Evolutionary conservation across 53 echinoderm and acorn worm species (phyloP).

Genomic region (Paracentrotus lividus): DNA sequence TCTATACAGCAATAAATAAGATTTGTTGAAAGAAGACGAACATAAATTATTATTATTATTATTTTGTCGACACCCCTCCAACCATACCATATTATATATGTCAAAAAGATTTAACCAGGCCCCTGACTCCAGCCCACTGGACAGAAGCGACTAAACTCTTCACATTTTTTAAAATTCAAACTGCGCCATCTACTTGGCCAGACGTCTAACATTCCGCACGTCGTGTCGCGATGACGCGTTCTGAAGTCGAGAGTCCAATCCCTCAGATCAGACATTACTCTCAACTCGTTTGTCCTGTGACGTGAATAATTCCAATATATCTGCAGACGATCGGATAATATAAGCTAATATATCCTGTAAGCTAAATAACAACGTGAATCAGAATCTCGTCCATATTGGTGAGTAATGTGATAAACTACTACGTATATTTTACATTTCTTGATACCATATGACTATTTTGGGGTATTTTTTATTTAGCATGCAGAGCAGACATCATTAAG

Average conservation of each 20-base stretch:
- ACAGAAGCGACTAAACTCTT: not conserved
- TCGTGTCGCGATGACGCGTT: constrained; percentile 17
- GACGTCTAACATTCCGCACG: constrained; percentile 38
- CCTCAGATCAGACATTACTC: not conserved
- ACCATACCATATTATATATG: no score
- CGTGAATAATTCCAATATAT: not conserved
- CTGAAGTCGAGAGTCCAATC: not conserved
- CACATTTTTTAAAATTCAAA: not conserved
- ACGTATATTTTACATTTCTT: not conserved
- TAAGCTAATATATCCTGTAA: not conserved
- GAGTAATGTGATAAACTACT: not conserved
- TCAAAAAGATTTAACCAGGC: no score
- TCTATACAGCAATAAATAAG: no score
- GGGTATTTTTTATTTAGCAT: not conserved
- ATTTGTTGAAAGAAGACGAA: no score
- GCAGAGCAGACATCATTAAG: not conserved
- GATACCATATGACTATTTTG: not conserved
- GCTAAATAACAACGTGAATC: no score
- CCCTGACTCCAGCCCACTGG: no score
- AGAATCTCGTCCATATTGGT: not conserved
- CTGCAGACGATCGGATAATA: not conserved
- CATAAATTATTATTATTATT: no score
- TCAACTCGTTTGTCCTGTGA: not conserved
- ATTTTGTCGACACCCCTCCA: no score
- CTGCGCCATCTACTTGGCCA: constrained; percentile 37